Base-by-base conservation (phyloP, 2,888 invertebrate species). In the Galerucella calmariensis region DNA sequence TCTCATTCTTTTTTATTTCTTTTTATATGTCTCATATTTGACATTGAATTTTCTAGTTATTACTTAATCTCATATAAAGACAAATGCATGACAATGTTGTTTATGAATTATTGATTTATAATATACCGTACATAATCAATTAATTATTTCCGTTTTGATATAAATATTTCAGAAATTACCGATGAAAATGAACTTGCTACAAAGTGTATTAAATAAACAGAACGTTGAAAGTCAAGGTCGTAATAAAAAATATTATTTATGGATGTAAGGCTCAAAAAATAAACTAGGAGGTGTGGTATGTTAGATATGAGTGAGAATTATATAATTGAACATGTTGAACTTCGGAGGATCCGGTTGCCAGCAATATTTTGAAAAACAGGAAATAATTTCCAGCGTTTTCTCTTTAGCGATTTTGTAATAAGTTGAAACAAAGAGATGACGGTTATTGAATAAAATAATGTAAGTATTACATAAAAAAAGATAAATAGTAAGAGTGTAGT, bases 141-240 rank as follows among this genome's bases (percentile, higher is more conserved):
- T 41, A 63, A 44, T 20, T 41, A 63, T 63, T 63, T 63, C 63
- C 44, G 63, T 16, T 63, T n/a, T 44, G 41, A 63, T 63, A 44
- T 16, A n/a, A 6, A 44, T 41, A n/a, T 63, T 44, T 10, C n/a
- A 20, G 46, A 46, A 10, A 12, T 20, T 9, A 16, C 20, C 12
- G 63, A 63, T 44, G 63, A 44, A 65, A 46, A 20, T 62, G 62
- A 62, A 62, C n/a, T 61, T 61, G 61, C 35, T 14, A 41, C 14
- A 16, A 59, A 63, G 11, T 10, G 9, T 20, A 56, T 10, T 56
- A 10, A 20, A 16, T 53, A n/a, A 53, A 53, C 48, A 16, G n/a
- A 16, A 20, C 56, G 20, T 56, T 56, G 56, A 56, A 56, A 10
- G 56, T 56, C 56, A 56, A 56, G 56, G 56, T 56, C 56, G 5